Evolutionary conservation across 1,140 invertebrate species (phyloP).

Genomic region (Oryctes rhinoceros): DNA sequence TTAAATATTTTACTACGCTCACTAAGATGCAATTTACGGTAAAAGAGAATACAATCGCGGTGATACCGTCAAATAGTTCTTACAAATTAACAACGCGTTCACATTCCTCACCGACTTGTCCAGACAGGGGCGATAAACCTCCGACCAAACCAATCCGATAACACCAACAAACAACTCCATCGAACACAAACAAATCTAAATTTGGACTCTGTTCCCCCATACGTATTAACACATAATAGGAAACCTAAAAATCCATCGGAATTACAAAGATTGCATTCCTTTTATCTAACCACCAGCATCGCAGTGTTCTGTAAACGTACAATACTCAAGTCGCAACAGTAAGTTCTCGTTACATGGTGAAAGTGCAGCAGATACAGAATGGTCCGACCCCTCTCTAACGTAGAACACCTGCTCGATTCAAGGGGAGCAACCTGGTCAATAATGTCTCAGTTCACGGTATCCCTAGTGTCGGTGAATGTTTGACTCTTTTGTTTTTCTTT

Average conservation of each 20-base stretch:
- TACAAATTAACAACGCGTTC: constrained; percentile 9
- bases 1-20: too few relatives aligned
- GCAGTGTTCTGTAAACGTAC: neutral
- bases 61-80: neutral
- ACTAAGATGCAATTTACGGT: too few relatives aligned
- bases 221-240: constrained; percentile 34
- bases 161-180: constrained; percentile 22
- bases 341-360: constrained; percentile 38
- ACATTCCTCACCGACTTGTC: neutral
- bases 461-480: constrained; percentile 33
- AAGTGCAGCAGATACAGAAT: constrained; percentile 43
- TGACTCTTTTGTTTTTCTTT: constrained; percentile 24
- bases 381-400: constrained; percentile 45
- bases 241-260: constrained; percentile 15
- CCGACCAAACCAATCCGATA: constrained; percentile 24
- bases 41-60: too few relatives aligned
- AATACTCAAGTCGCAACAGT: neutral
- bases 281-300: constrained; percentile 5
- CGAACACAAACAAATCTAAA: constrained; percentile 36
- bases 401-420: constrained; percentile 49
- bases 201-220: constrained; percentile 30
- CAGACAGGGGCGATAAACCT: constrained; percentile 29
- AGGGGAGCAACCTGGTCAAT: constrained; percentile 54
- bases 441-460: constrained; percentile 44
- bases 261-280: constrained; percentile 32